These are phyloP conservation scores for Pongo pygmaeus DNA, from an alignment of 2,113 vertebrate genomes.

Conservation along the genomic window DNA sequence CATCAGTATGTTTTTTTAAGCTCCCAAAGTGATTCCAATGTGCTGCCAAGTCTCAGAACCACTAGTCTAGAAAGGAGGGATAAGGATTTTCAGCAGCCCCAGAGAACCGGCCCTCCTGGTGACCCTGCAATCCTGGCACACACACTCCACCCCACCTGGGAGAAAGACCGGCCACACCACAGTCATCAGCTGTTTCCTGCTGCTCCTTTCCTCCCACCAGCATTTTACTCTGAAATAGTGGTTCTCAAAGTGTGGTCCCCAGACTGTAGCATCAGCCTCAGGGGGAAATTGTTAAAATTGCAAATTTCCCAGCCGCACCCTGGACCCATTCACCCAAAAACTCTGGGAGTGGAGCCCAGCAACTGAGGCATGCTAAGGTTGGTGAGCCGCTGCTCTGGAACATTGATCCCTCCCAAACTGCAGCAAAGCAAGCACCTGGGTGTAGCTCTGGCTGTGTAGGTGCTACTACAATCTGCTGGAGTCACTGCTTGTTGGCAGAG, in stretches of 20 bases:
- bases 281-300: neutral
- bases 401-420: neutral
- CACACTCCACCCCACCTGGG: accelerated
- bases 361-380: neutral
- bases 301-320: neutral
- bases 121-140: neutral
- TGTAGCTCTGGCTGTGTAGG: neutral
- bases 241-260: neutral
- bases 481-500: neutral
- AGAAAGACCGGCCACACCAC: neutral
- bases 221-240: neutral
- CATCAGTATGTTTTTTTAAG: neutral
- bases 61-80: neutral
- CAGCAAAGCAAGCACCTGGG: neutral
- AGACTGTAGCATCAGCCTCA: neutral
- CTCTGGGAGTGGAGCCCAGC: neutral
- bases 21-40: neutral
- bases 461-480: neutral
- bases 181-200: neutral
- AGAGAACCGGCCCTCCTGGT: neutral
- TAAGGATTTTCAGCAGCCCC: neutral
- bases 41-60: neutral
- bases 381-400: neutral
- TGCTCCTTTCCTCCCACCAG: neutral
- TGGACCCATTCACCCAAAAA: neutral